Base-by-base conservation (phyloP, 2,113 vertebrate genomes). In the Isichthys henryi region DNA sequence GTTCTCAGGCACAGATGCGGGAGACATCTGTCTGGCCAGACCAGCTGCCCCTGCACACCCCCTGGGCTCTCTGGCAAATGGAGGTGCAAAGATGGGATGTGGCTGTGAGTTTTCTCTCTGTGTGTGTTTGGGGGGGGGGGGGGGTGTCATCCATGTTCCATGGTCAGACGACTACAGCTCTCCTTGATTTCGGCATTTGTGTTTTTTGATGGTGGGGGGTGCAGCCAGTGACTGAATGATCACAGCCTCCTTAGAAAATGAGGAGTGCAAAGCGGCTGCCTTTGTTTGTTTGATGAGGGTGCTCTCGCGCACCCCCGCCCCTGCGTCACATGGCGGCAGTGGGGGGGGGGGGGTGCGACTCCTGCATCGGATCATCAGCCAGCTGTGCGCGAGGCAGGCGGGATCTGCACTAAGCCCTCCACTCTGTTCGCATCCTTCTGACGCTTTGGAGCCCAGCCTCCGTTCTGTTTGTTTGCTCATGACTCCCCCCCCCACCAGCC, bases 341-440 rank as follows among this genome's bases (percentile, higher is more conserved):
- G 92, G 94, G 88, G 89, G 15, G 53, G 53, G 53, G 53, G 85
- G 56, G 70, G 39, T 46, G 86, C 93, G 91, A 94, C 94, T 96
- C 95, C 95, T 96, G 95, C 93, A 94, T 95, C 93, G 96, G 96
- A 96, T 96, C 95, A 96, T 95, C 95, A 96, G 95, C 95, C 96
- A 96, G 96, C 96, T 96, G 96, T 96, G 96, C 94, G 93, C 94
- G 95, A 95, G 95, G 95, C 95, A 95, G 94, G 93, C 91, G 92
- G 95, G 95, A 96, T 96, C 94, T 94, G 93, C 93, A 92, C 93
- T 96, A 96, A 96, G 96, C 96, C 95, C 92, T 89, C 93, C 95
- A 94, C 95, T 96, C 95, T 96, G 95, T 95, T 96, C 95, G 93
- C 93, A 94, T 93, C 92, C 93, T 93, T 93, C 91, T 91, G 90